Evolutionary conservation across 2,113 vertebrate genomes (phyloP), one percentile per base, ranked within the genome.

Genomic region (pig (Sus scrofa)): DNA sequence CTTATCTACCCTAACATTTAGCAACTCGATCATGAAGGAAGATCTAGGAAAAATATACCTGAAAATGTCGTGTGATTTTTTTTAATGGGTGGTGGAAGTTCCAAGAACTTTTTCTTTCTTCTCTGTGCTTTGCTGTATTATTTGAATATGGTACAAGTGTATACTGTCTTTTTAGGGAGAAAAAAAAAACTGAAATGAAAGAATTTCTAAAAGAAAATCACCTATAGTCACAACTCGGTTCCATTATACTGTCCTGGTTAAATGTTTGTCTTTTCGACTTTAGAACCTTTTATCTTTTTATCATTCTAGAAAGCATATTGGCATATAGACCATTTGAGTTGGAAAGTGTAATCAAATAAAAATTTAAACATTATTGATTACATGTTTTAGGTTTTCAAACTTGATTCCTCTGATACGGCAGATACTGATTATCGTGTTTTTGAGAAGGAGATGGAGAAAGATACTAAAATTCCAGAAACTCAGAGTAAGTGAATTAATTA

Each of bases 331-430:
- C 19, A 14, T 77, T 94, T 67, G 26, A 3, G 2, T 78, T 74
- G 67, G 44, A 62, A 95, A 44, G 27, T 67, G 3, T 71, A 34
- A 82, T 44, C 52, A 85, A 89, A 39, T 83, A 79, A 79, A 83
- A 91, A 60, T 68, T 77, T 88, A 60, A 86, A 95, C 50, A 75
- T 78, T 83, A 52, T 58, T 91, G 37, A 60, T 96, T 89, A 62
- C 67, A 58, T 88, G 30, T 96, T 96, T 96, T 84, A 98, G 97
- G 54, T 96, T 96, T 98, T 97, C 77, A 86, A 84, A 20, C 87
- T 97, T 52, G 39, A 68, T 50, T 39, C 37, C 24, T 65, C 71
- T 34, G 58, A 90, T n/a, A 15, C 18, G 75, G 34, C 52, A 86
- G 96, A 97, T 78, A 56, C 39, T 4, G 71, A 77, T 50, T 30